A percentile compares a stretch with the other conserved stretches of the same genome.
Evolutionary conservation across 2,888 invertebrate genomes (phyloP).

Genomic region (Apotomis turbidana): DNA sequence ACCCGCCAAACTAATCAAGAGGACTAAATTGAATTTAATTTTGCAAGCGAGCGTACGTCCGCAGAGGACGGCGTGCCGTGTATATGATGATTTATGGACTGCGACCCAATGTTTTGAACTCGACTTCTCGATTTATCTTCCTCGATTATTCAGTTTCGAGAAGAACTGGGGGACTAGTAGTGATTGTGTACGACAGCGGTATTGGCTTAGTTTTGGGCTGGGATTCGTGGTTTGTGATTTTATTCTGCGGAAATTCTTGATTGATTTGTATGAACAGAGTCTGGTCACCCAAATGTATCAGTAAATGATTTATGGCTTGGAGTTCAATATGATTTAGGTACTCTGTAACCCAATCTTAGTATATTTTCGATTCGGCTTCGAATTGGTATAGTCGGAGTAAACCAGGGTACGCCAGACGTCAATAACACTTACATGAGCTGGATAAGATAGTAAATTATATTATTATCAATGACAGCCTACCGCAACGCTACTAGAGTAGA

Average conservation of each 20-base stretch:
- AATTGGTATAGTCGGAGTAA: no score
- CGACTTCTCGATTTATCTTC: constrained; percentile 40
- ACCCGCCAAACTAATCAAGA: constrained; percentile 72
- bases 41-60: constrained; percentile 62
- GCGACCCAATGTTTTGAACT: constrained; percentile 37
- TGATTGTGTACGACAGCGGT: constrained; percentile 1
- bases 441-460: no score
- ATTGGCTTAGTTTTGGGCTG: background rate
- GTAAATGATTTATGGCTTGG: no score
- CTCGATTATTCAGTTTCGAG: constrained; percentile 27
- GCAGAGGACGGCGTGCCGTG: constrained; percentile 47
- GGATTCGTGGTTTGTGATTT: background rate
- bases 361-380: no score
- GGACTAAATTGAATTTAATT: constrained; percentile 77
- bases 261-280: background rate
- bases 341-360: no score
- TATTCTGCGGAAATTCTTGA: background rate
- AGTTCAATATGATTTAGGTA: no score
- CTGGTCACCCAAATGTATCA: no score
- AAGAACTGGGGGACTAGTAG: constrained; percentile 12
- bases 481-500: no score
- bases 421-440: no score
- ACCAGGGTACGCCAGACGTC: no score
- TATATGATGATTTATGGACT: constrained; percentile 46
- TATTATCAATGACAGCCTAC: no score